Evolutionary conservation across 2,113 vertebrate genomes (phyloP).

Genomic region (Lucifuga dentata): DNA sequence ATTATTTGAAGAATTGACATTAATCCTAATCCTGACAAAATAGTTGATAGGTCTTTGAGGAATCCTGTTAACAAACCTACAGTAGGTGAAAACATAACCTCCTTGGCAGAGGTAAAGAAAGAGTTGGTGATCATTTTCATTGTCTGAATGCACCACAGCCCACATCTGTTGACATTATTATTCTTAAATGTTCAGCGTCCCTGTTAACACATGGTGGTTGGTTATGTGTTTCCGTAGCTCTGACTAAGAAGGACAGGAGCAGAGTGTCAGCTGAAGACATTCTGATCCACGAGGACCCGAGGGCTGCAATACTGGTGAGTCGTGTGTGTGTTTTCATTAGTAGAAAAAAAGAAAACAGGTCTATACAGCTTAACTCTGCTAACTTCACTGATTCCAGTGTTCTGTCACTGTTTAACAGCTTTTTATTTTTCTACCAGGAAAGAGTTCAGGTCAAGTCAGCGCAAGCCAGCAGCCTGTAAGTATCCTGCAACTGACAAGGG

Average conservation of each 20-base stretch:
- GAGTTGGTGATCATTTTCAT: no score
- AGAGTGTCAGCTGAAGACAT: conserved; percentile 87
- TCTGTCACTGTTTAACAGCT: conserved; percentile 27
- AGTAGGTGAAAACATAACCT: no score
- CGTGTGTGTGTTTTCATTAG: neutral
- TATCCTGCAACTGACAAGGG: conserved; percentile 61
- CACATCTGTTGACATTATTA: no score
- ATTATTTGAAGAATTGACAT: no score
- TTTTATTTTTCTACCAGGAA: conserved; percentile 82
- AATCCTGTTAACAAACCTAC: no score
- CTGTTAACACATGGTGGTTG: neutral
- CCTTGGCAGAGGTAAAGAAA: no score
- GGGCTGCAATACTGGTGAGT: conserved; percentile 86
- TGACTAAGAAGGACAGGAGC: conserved; percentile 82
- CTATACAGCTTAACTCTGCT: neutral
- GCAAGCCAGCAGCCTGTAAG: conserved; percentile 91
- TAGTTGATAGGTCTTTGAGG: no score
- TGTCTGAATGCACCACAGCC: neutral
- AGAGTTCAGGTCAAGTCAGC: conserved; percentile 90
- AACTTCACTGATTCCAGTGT: neutral
- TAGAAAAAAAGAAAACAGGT: neutral
- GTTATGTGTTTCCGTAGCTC: conserved; percentile 73
- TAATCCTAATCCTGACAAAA: no score
- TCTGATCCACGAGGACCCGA: conserved; percentile 85
- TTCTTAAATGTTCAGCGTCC: neutral